These are phyloP conservation scores for Beaufortia kweichowensis DNA, from an alignment of 2,113 vertebrate species.

Conservation along the genomic window DNA sequence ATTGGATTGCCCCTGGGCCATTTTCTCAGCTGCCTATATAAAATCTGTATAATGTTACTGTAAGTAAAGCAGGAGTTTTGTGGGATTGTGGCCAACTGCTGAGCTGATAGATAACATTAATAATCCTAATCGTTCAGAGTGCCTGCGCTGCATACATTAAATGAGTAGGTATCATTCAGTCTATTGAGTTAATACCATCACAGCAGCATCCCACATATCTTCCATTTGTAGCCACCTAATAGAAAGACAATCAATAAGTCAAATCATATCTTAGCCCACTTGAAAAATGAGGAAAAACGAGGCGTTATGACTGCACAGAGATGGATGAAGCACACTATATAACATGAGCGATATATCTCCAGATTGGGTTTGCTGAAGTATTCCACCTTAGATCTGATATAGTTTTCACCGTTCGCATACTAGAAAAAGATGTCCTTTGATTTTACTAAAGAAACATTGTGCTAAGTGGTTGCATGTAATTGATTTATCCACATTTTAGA, in stretches of 20 bases:
- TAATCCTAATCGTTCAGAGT: conserved; percentile 67
- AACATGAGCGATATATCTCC: not conserved
- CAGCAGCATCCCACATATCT: conserved; percentile 65
- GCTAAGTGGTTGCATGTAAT: too few relatives aligned
- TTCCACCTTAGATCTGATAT: too few relatives aligned
- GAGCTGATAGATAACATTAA: conserved; percentile 59
- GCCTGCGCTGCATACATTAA: conserved; percentile 58
- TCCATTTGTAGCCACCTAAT: conserved; percentile 71
- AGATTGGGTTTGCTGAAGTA: too few relatives aligned
- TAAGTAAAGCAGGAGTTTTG: conserved; percentile 54
- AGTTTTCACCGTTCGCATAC: too few relatives aligned
- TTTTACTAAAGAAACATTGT: too few relatives aligned
- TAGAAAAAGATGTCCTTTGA: too few relatives aligned
- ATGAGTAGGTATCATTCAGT: conserved; percentile 52
- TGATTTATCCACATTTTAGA: too few relatives aligned
- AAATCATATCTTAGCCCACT: conserved; percentile 67
- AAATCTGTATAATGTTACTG: conserved; percentile 50
- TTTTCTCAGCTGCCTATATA: conserved; percentile 37
- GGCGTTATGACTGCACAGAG: conserved; percentile 58
- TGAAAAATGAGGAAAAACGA: conserved; percentile 68
- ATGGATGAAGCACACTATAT: conserved; percentile 50
- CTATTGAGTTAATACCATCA: conserved; percentile 69
- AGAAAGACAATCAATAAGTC: conserved; percentile 66
- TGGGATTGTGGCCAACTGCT: conserved; percentile 56
- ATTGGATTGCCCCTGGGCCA: conserved; percentile 50